Evolutionary conservation across 92 coral and sea anemone species (phyloP).

Genomic region (Epizoanthus fatuus): DNA sequence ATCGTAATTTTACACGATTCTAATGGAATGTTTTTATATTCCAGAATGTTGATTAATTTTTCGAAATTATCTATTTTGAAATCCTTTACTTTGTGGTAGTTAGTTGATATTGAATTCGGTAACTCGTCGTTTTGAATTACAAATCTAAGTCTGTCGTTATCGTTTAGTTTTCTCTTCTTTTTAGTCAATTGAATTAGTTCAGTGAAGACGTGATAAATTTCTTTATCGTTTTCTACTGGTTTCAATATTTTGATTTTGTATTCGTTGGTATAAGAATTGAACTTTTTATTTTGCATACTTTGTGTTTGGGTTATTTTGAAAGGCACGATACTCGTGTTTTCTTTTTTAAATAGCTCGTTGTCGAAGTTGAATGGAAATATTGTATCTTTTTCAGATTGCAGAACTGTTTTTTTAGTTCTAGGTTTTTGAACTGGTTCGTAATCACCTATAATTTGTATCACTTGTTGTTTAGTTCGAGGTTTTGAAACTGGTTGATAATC

Average conservation of each 20-base stretch:
- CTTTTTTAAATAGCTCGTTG: conserved; percentile 14
- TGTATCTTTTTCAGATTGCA: no score
- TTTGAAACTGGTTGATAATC: no score
- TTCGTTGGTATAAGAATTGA: conserved; percentile 33
- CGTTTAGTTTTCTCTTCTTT: conserved; percentile 5
- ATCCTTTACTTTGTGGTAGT: not conserved
- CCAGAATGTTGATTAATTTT: not conserved
- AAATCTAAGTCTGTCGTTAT: conserved; percentile 11
- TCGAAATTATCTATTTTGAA: not conserved
- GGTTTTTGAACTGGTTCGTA: no score
- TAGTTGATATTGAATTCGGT: conserved; percentile 11
- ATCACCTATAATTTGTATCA: no score
- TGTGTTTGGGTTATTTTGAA: conserved; percentile 12
- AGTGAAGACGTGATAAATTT: conserved; percentile 3
- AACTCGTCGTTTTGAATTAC: conserved; percentile 14
- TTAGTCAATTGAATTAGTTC: not conserved
- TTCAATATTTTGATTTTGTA: conserved; percentile 16
- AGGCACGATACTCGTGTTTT: not conserved
- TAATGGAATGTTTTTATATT: no score
- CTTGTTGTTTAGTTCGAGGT: no score
- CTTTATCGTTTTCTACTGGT: conserved; percentile 30
- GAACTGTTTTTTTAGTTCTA: no score
- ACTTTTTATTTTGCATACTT: conserved; percentile 1
- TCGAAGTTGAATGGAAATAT: no score
- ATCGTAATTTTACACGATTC: no score